Evolutionary conservation across 2,888 invertebrate genomes (phyloP), one percentile per base, ranked within the genome.

Genomic region (Celastrina argiolus): DNA sequence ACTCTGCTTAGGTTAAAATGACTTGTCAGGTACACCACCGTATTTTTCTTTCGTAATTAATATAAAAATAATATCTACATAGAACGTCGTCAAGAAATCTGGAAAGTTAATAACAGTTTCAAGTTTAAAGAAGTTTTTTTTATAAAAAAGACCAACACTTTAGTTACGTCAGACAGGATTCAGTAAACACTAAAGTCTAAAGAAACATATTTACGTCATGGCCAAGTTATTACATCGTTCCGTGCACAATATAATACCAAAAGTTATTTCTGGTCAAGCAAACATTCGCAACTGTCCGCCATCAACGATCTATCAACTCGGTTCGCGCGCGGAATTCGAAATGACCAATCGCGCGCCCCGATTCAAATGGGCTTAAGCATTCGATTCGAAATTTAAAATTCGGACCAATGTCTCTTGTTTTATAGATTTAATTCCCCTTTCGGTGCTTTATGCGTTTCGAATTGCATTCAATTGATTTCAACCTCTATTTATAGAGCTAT

Each of bases 221-320:
- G 4, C 51, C 22, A 26, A 51, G 26, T 45, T 18, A 45, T 26
- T 26, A 22, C 51, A 51, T 12, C 22, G 45, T 22, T 45, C 45
- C 45, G 51, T 51, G 51, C 5, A 12, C 61, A 39, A 39, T 59
- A 59, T 59, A 59, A 59, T 61, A 61, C 34, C 31, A 36, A 39
- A 36, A 61, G 36, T 61, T 61, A 61, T 61, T 88, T 88, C 87
- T 87, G 88, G 88, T 86, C 88, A 88, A 87, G 84, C 84, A 82
- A 81, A 83, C 81, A 75, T 74, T 78, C 74, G 77, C 77, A 77
- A 76, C 75, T 78, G 74, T 76, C 76, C 72, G 77, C 81, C 84
- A 83, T 88, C 83, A 81, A 79, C 86, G 85, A 89, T 89, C 88
- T 86, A 89, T 90, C 89, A 89, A 81, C 79, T 74, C 70, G 67